Conservation (phyloP, 1,140 invertebrate species). For the Melitaea cinxia region DNA sequence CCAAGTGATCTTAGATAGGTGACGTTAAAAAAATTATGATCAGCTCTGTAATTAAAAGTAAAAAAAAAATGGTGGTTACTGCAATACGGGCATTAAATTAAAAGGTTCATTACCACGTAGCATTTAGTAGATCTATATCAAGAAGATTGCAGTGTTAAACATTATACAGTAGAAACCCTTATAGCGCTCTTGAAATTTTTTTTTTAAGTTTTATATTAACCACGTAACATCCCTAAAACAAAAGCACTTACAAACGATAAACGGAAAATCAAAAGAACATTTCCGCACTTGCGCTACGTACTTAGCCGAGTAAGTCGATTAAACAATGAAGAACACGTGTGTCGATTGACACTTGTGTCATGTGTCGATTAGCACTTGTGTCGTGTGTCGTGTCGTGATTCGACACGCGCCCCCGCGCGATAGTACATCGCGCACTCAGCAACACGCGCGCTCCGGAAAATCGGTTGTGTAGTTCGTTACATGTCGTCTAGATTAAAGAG, state of each 20-base stretch:
- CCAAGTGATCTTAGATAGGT: too few species aligned
- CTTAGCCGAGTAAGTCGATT: constrained; percentile 14
- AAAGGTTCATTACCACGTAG: too few species aligned
- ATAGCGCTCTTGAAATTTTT: background rate
- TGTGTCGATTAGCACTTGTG: constrained; percentile 24
- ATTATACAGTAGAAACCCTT: too few species aligned
- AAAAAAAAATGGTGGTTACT: too few species aligned
- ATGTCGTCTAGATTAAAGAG: background rate
- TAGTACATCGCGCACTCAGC: constrained; percentile 21
- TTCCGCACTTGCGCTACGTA: constrained; percentile 12
- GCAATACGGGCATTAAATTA: too few species aligned
- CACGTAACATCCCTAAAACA: background rate
- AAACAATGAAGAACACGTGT: constrained; percentile 35
- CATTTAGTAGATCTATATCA: too few species aligned
- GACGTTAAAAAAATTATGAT: too few species aligned
- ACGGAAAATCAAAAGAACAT: constrained; percentile 11
- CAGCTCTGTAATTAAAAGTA: too few species aligned
- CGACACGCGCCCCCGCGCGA: constrained; percentile 31
- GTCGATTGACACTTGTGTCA: constrained; percentile 22
- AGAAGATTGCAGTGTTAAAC: too few species aligned
- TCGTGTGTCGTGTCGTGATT: constrained; percentile 17
- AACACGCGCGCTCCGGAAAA: constrained; percentile 10
- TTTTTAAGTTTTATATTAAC: background rate
- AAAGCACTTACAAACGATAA: background rate
- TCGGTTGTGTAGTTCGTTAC: background rate